Evolutionary conservation across 2,888 invertebrate species (phyloP).

Genomic region (Lepas anatifera): DNA sequence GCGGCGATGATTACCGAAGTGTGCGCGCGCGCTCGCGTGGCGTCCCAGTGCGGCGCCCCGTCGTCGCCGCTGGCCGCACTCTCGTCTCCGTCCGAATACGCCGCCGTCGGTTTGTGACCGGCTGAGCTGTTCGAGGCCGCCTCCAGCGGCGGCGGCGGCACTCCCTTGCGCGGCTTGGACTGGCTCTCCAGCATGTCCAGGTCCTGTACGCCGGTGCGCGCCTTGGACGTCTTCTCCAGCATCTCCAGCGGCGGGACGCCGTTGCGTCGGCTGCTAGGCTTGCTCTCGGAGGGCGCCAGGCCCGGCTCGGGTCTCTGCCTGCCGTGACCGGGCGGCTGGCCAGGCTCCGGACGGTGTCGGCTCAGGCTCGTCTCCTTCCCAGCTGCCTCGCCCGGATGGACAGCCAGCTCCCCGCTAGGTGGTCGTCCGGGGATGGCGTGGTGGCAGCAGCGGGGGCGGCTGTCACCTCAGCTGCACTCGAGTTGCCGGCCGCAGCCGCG

Average conservation of each 20-base stretch:
- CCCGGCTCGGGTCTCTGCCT: not conserved
- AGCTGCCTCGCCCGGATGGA: too few species aligned
- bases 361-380: too few species aligned
- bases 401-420: too few species aligned
- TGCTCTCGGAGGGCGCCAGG: not conserved
- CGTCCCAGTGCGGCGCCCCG: not conserved
- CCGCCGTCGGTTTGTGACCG: not conserved
- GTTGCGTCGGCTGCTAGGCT: not conserved
- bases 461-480: too few species aligned
- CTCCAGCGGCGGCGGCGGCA: not conserved
- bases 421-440: too few species aligned
- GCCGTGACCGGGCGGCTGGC: not conserved
- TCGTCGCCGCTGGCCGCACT: not conserved
- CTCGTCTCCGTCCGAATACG: not conserved
- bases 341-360: too few species aligned
- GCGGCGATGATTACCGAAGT: not conserved
- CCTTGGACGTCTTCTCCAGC: not conserved
- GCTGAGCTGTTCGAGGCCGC: not conserved
- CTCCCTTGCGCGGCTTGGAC: not conserved
- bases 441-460: too few species aligned
- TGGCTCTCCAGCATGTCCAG: not conserved
- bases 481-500: too few species aligned
- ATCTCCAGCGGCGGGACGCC: not conserved
- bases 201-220: not conserved
- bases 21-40: not conserved